Evolutionary conservation across 35 echinoderm and acorn worm species (phyloP).

Genomic region (Anneissia japonica): DNA sequence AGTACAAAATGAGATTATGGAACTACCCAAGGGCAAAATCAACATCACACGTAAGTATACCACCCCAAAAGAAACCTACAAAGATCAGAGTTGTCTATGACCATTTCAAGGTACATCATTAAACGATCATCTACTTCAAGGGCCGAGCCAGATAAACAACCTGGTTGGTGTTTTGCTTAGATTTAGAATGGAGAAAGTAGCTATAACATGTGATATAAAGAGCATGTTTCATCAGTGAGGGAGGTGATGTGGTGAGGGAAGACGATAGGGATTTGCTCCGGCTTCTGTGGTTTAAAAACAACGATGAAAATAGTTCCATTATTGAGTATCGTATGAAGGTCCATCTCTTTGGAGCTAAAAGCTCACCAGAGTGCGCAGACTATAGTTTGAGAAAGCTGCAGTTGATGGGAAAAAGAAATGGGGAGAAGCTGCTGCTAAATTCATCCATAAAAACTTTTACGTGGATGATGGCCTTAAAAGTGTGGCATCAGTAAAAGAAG

Average conservation of each 20-base stretch:
- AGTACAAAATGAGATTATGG: no score
- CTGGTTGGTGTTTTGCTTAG: not conserved
- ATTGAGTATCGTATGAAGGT: not conserved
- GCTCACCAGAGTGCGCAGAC: not conserved
- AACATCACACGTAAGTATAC: no score
- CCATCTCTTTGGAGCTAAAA: not conserved
- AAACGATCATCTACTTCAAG: no score
- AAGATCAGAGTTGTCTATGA: no score
- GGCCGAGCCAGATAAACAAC: slow-evolving; percentile 3
- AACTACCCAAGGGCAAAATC: no score
- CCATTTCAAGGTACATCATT: no score
- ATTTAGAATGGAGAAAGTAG: not conserved
- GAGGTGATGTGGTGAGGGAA: not conserved
- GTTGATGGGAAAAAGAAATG: not conserved
- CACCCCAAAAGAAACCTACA: no score
- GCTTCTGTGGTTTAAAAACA: not conserved
- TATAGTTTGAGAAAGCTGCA: not conserved
- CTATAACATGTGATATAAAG: not conserved
- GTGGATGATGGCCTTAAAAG: slow-evolving; percentile 47
- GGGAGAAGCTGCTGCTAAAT: no score
- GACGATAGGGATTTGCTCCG: not conserved
- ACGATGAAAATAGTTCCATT: not conserved
- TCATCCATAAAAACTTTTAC: no score
- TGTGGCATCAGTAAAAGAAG: not conserved
- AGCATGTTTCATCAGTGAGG: not conserved